These are phyloP conservation scores for Myrmecobius fasciatus DNA, from an alignment of 2,113 vertebrate species.

Conservation along the genomic window DNA sequence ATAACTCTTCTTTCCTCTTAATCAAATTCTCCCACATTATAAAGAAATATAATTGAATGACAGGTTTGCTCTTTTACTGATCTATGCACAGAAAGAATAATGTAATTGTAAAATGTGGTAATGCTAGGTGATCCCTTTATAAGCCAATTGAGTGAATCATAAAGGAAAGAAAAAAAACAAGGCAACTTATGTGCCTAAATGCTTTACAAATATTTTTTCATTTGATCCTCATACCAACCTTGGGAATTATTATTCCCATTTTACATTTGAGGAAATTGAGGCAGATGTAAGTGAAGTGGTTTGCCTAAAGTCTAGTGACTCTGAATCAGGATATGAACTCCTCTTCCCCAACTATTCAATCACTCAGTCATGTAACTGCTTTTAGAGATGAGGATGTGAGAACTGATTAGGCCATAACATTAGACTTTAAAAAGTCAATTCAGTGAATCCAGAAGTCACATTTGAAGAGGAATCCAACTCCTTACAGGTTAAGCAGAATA, in stretches of 20 bases:
- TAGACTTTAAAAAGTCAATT: not conserved
- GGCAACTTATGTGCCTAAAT: not conserved
- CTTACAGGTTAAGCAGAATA: not conserved
- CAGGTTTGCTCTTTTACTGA: not conserved
- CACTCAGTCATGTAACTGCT: not conserved
- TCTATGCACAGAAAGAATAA: not conserved
- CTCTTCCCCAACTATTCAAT: not conserved
- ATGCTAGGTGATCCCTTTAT: not conserved
- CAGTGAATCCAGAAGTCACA: not conserved
- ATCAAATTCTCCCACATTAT: not conserved
- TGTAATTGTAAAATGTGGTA: not conserved
- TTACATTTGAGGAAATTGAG: not conserved
- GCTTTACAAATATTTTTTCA: not conserved
- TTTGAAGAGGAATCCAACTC: not conserved
- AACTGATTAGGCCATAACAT: not conserved
- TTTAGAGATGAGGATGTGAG: not conserved
- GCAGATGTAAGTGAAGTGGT: not conserved
- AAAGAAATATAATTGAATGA: not conserved
- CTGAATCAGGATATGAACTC: not conserved
- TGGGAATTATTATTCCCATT: not conserved
- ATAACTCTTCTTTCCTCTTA: not conserved
- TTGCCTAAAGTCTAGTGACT: not conserved
- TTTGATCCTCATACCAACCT: conserved; percentile 4
- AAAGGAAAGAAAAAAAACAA: not conserved
- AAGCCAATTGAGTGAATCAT: not conserved